Base-by-base conservation (phyloP, 64 coral and sea anemone species). In the Montipora efflorescens region DNA sequence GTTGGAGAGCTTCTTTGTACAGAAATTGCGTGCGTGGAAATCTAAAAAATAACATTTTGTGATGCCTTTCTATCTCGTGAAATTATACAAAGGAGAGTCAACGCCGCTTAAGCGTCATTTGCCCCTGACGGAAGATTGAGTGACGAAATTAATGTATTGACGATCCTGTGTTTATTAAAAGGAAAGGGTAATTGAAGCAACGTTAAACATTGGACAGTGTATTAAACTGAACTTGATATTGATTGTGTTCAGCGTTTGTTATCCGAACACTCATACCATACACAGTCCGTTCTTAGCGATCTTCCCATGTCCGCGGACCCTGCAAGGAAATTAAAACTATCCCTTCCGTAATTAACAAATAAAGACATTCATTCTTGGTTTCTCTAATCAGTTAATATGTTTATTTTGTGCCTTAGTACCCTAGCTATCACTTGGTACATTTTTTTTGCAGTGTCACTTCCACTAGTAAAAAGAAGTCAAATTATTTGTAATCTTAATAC, bases 1-100 rank as follows among this genome's bases (percentile, higher is more conserved):
- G 22, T 71, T 99, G 75, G 98, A 99, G 48, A 93, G 95, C 20
- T 96, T 99, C 44, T 99, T 99, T 79, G 98, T 99, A 7, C 95
- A 99, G 52, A 99, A 96, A 79, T 90, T 99, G 44, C 89, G 92
- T 22, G 90, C 88, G 0, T 99, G 93, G 93, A 94, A 95, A 74
- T 94, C 43, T 13, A 85, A 74, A 89, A 89, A 89, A 79, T 89
- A 78, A 76, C 36, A 10, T 18, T 5, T 50, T 18, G 68, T 64
- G 61, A 36, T 16, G 11, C 53, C 53, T 57, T 57, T 57, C 7
- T 11, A 57, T 11, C 53, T 57, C 53, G 36, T 36, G 36, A 36
- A 36, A 36, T 36, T 36, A 36, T 36, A 36, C 36, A 36, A 36
- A 36, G 36, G 36, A 36, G 36, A 36, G 36, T 36, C 36, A 36